A percentile compares a stretch with the other conserved stretches of the same genome.
Evolutionary conservation across 2,888 invertebrate species (phyloP).

Genomic region (Stegana nigrithorax): DNA sequence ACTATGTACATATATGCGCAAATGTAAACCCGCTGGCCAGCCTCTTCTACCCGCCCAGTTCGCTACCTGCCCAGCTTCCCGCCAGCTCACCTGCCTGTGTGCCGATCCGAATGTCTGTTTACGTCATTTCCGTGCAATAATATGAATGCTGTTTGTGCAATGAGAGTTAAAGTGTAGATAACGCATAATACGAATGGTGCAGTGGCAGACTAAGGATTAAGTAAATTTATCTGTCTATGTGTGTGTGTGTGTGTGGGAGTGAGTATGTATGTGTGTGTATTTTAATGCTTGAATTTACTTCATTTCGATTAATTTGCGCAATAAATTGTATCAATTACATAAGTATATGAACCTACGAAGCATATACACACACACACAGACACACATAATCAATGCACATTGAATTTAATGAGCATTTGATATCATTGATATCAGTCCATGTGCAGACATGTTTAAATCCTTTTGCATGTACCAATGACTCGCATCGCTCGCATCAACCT

Average conservation of each 20-base stretch:
- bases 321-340: constrained; percentile 22
- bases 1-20: no score
- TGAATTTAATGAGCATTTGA: neutral
- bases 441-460: no score
- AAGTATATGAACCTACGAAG: no score
- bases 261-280: neutral
- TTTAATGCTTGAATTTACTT: constrained; percentile 1
- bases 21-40: no score
- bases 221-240: neutral
- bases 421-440: no score
- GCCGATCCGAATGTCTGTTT: neutral
- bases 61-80: no score
- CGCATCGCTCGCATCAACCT: no score
- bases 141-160: neutral
- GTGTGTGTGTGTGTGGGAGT: constrained; percentile 22
- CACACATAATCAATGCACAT: neutral
- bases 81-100: no score
- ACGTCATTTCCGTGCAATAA: constrained; percentile 8
- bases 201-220: no score
- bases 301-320: constrained; percentile 12
- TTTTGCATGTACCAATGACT: no score
- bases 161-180: neutral
- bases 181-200: no score
- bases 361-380: neutral
- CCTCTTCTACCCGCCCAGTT: no score